Conservation (phyloP, 2,113 vertebrate species). For the Cranoglanis bouderius region DNA sequence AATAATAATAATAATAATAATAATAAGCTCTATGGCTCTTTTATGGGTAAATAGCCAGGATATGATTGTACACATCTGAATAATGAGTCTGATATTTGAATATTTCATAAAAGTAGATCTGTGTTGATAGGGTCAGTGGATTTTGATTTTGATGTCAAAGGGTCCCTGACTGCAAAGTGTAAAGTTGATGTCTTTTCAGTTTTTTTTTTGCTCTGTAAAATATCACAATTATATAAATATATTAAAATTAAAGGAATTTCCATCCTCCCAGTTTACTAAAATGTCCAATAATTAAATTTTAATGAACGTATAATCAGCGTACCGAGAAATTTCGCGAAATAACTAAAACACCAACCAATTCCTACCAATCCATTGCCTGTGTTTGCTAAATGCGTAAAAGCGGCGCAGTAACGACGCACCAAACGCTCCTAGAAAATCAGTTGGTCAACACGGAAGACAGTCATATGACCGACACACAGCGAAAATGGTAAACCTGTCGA, state of each 20-base stretch:
- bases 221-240: neutral
- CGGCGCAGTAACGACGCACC: neutral
- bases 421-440: neutral
- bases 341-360: too few species aligned
- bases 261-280: neutral
- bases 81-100: neutral
- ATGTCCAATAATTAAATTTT: neutral
- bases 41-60: neutral
- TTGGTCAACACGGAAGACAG: neutral
- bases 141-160: neutral
- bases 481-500: neutral
- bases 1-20: too few species aligned
- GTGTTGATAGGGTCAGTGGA: neutral
- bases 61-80: neutral
- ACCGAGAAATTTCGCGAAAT: neutral
- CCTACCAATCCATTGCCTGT: neutral
- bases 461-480: neutral
- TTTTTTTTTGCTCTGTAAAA: neutral
- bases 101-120: neutral
- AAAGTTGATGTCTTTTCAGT: neutral
- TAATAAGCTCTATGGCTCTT: neutral
- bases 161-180: neutral
- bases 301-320: neutral
- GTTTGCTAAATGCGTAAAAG: constrained; percentile 8
- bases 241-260: neutral